These are phyloP conservation scores for Chrysolina haemoptera DNA, from an alignment of 2,888 invertebrate species.

Conservation along the genomic window DNA sequence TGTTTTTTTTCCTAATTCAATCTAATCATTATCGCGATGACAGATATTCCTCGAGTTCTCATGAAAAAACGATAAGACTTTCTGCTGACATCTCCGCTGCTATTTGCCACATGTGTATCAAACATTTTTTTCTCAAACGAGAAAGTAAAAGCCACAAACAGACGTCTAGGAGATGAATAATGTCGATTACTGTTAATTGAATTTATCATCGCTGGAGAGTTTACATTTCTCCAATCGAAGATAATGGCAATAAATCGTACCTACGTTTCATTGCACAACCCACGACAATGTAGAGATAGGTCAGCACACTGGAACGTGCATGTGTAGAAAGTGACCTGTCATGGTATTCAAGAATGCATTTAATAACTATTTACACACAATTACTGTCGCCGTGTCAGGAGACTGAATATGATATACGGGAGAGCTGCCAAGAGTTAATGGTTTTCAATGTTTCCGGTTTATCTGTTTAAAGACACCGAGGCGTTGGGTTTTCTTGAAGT, in stretches of 20 bases:
- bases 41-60: not conserved
- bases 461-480: too few relatives aligned
- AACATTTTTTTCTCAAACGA: not conserved
- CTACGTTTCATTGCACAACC: slow-evolving; percentile 11
- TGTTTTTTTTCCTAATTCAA: too few relatives aligned
- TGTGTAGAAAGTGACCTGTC: slow-evolving; percentile 15
- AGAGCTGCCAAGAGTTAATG: not conserved
- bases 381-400: not conserved
- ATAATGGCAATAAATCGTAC: slow-evolving; percentile 17
- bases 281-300: slow-evolving; percentile 19
- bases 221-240: not conserved
- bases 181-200: slow-evolving; percentile 10
- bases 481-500: too few relatives aligned
- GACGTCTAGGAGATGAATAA: slow-evolving; percentile 14
- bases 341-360: slow-evolving; percentile 5
- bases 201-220: slow-evolving; percentile 14
- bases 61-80: not conserved
- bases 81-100: not conserved
- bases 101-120: not conserved
- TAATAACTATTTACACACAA: slow-evolving; percentile 7
- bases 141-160: slow-evolving; percentile 4
- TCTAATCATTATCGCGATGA: not conserved
- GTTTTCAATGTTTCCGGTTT: too few relatives aligned
- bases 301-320: not conserved
- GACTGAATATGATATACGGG: not conserved